These are phyloP conservation scores for Pygmarrhopalites habei DNA, from an alignment of 1,140 invertebrate genomes.

Conservation along the genomic window DNA sequence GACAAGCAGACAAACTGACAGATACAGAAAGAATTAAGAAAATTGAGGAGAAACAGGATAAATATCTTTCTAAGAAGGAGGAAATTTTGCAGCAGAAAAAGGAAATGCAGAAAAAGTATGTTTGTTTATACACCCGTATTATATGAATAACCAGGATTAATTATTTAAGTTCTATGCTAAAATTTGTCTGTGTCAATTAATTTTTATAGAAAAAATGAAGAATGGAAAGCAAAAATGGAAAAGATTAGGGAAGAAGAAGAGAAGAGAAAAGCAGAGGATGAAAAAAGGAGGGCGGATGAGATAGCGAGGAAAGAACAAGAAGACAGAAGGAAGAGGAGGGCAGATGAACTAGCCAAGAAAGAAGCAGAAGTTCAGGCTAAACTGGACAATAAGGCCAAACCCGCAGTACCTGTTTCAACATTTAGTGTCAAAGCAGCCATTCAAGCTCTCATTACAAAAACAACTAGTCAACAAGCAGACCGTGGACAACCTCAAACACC, in stretches of 20 bases:
- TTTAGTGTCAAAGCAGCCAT: too few species aligned
- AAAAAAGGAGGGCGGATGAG: not conserved
- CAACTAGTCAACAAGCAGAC: too few species aligned
- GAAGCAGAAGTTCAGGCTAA: not conserved
- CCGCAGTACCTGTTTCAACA: too few species aligned
- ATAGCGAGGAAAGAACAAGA: not conserved
- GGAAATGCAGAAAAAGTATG: conserved; percentile 2
- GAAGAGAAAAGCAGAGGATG: not conserved
- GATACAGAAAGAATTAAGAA: too few species aligned
- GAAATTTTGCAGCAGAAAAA: not conserved
- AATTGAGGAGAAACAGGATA: not conserved
- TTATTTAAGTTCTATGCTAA: not conserved
- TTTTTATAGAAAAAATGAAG: conserved; percentile 9
- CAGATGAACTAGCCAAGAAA: not conserved
- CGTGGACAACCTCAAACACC: too few species aligned
- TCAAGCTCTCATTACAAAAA: not conserved
- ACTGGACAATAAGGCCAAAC: too few species aligned
- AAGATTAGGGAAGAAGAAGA: not conserved
- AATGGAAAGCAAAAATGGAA: conserved; percentile 7
- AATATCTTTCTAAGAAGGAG: not conserved
- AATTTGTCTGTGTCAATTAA: not conserved
- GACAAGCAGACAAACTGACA: too few species aligned
- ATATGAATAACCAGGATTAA: not conserved
- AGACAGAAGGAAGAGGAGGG: not conserved
- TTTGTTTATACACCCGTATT: not conserved